These are phyloP conservation scores for Glyptemys insculpta DNA, from an alignment of 2,797 vertebrate species.

Conservation along the genomic window DNA sequence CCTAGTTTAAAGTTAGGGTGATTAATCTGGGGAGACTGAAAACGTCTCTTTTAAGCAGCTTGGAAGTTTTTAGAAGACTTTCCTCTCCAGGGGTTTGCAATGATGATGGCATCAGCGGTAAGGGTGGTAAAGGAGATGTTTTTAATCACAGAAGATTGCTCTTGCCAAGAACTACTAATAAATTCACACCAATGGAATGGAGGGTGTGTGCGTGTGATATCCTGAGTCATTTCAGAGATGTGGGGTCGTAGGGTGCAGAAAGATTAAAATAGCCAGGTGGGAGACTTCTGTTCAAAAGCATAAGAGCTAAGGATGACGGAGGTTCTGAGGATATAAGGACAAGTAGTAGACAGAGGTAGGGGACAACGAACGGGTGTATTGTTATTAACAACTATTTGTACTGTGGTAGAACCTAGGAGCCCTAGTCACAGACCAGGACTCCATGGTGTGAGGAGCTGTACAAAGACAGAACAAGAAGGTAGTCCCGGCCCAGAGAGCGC, in stretches of 20 bases:
- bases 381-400: neutral
- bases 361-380: neutral
- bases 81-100: neutral
- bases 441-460: neutral
- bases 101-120: neutral
- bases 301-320: neutral
- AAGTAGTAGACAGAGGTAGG: neutral
- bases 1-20: neutral
- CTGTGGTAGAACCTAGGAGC: neutral
- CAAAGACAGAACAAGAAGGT: neutral
- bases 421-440: neutral
- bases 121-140: neutral
- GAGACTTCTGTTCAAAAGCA: neutral
- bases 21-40: neutral
- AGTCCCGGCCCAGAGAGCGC: neutral
- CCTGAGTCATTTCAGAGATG: neutral
- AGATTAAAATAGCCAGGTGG: neutral
- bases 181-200: neutral
- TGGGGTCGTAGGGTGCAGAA: neutral
- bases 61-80: neutral
- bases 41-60: fast-evolving
- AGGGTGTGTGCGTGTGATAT: neutral
- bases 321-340: neutral
- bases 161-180: neutral
- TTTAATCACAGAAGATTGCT: neutral